Conservation (phyloP, 2,113 vertebrate genomes). For the Nesoenas mayeri region DNA sequence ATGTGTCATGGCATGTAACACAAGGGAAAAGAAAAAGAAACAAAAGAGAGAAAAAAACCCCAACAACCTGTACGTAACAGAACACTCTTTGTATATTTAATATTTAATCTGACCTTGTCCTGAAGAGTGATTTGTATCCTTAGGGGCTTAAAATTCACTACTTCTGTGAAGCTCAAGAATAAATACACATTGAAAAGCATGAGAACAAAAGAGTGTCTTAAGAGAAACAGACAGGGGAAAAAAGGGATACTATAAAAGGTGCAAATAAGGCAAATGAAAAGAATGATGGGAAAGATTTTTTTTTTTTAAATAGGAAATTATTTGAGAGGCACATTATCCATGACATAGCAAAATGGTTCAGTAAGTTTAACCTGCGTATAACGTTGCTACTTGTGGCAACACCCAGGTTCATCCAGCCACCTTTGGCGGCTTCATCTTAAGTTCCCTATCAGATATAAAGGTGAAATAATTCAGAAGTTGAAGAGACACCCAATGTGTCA, state of each 20-base stretch:
- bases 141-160: not conserved
- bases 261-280: not conserved
- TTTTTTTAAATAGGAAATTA: not conserved
- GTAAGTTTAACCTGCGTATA: not conserved
- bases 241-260: not conserved
- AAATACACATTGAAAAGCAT: not conserved
- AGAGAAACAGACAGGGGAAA: no score
- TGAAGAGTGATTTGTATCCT: not conserved
- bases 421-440: not conserved
- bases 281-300: not conserved
- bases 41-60: rapidly evolving
- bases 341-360: not conserved
- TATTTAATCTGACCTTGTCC: not conserved
- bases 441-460: not conserved
- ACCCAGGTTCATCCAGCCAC: not conserved
- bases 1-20: not conserved
- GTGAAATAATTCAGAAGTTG: not conserved
- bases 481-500: not conserved
- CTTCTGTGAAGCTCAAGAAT: not conserved
- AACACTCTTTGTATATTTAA: not conserved
- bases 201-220: not conserved
- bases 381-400: not conserved
- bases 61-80: not conserved
- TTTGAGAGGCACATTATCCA: not conserved
- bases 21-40: not conserved